phyloP scores from a whole-genome alignment of 2,888 invertebrate species.

The Eupithecia inturbata region DNA sequence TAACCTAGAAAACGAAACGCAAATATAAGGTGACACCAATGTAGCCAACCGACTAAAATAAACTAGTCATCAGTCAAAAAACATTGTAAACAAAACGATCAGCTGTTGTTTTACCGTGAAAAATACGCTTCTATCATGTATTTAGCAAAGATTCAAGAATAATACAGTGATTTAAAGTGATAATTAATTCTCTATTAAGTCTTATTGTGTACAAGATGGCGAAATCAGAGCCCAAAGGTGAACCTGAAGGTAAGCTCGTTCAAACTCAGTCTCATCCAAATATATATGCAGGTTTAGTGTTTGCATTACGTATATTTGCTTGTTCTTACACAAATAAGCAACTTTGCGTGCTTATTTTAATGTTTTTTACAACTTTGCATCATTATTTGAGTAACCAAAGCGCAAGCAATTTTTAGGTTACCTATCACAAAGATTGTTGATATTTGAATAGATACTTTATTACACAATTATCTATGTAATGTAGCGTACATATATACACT shows the following conservation, averaged over 20 bases:
- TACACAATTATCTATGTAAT: not conserved
- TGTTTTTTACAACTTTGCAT: not conserved
- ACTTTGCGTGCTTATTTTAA: not conserved
- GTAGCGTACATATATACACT: not conserved
- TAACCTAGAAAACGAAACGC: not conserved
- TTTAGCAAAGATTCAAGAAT: not conserved
- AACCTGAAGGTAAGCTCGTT: slow-evolving; percentile 54
- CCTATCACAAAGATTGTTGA: not conserved
- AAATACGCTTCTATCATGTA: slow-evolving; percentile 14
- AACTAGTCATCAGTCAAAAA: slow-evolving; percentile 22
- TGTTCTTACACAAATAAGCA: not conserved
- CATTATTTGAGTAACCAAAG: not conserved
- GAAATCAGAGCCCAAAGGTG: slow-evolving; percentile 47
- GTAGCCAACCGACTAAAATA: slow-evolving; percentile 26
- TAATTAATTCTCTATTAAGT: not conserved
- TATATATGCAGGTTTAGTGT: not conserved
- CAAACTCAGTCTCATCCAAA: not conserved
- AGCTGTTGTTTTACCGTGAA: slow-evolving; percentile 28
- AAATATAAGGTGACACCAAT: not conserved
- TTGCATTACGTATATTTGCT: not conserved
- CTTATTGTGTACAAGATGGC: slow-evolving; percentile 45
- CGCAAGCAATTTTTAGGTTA: not conserved
- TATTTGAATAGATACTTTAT: not conserved
- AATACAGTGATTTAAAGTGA: not conserved
- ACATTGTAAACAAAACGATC: slow-evolving; percentile 39